Evolutionary conservation across 2,797 vertebrate genomes (phyloP), one percentile per base, ranked within the genome.

Genomic region (Pteronotus mesoamericanus): DNA sequence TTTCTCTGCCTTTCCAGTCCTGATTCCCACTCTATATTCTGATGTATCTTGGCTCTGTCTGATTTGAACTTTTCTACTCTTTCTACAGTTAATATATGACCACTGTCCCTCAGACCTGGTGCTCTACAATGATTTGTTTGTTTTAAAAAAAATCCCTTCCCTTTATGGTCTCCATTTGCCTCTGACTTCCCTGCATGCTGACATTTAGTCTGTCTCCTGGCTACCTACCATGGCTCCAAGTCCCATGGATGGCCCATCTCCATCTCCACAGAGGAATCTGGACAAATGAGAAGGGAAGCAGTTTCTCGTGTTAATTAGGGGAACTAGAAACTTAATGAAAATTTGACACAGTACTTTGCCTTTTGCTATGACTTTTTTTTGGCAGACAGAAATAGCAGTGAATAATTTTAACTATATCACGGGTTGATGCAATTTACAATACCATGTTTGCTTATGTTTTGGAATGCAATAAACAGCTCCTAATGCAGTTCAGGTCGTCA

Each of bases 261-360:
- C 53, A 94, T 19, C 8, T 6, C 24, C 14, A 1, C 11, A 44
- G 66, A 85, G 15, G 18, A 75, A 82, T 79, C 24, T 90, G 57
- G 66, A 72, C 44, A 93, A 79, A 89, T 59, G 69, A 86, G 51
- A 95, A 90, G 78, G 72, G n/a, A 77, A 68, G 32, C 5, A 51
- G 59, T 89, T 83, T 96, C 69, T 59, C 26, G 34, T 74, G 51
- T 92, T 94, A 94, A 86, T 78, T 83, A 91, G 75, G 72, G 26
- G n/a, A 80, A 68, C 34, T 39, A 85, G 72, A 71, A 69, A 19
- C 46, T 80, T 85, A 87, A 91, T 66, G 22, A 72, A 88, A 83
- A 21, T 93, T 96, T 97, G 55, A 74, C 51, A 9, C 83, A 51
- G 68, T 96, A 90, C 59, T 94, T 96, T 84, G 74, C 29, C 24